Evolutionary conservation across 2,797 vertebrate genomes (phyloP), one percentile per base, ranked within the genome.

Genomic region (Oreochromis grahami): DNA sequence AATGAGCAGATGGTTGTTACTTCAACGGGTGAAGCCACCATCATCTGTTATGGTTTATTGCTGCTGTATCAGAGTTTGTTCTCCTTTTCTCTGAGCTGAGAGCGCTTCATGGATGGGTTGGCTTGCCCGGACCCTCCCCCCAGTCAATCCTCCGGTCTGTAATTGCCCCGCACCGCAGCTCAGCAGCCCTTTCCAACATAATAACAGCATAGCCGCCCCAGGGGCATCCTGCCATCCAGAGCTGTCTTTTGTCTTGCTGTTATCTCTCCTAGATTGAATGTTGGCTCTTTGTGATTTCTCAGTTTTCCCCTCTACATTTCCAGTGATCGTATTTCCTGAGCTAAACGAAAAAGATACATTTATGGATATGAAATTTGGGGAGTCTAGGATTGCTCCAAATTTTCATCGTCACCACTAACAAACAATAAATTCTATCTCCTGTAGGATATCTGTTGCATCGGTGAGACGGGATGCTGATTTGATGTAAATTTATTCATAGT

Each of bases 131-230:
- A 91, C 92, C 94, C 91, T 89, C 91, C 91, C 70, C 94, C 91
- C 90, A 85, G 85, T 90, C 93, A 38, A 84, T 93, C 92, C 87
- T 92, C 87, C 26, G 65, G 84, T 87, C 92, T 93, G 87, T 94
- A 95, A 96, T 95, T 95, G 94, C 92, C 94, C 91, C 88, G 84
- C 89, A 91, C 89, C 48, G 53, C 91, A 86, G 90, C 91, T 94
- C 94, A 55, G 88, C 89, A 92, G 91, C 91, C 87, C 92, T 91
- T 91, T 92, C 93, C 92, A 92, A 92, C 93, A 94, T 95, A 95
- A 94, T 95, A 94, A 94, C 90, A 92, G 87, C 84, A 80, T 60
- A 93, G 89, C 86, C 74, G 81, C 93, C 93, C 91, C 86, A 85
- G 94, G 94, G 94, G 87, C 91, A 91, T 90, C 90, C 85, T 90